A percentile compares a stretch with the other conserved stretches of the same genome.
Evolutionary conservation across 1,140 invertebrate species (phyloP).

Genomic region (Periplaneta americana): DNA sequence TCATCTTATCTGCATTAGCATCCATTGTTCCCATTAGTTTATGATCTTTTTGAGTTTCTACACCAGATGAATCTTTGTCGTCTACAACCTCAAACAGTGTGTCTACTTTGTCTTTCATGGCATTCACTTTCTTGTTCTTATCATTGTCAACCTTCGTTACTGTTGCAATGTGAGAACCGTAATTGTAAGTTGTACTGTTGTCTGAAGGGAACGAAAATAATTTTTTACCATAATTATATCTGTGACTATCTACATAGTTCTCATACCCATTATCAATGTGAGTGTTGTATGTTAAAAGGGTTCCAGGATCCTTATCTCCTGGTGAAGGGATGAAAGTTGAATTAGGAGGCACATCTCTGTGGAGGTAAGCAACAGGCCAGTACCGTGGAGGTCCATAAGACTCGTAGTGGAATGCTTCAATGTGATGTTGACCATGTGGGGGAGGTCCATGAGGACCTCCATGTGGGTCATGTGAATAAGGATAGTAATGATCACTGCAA

Average conservation of each 20-base stretch:
- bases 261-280: not conserved
- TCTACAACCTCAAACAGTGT: not conserved
- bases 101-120: not conserved
- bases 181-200: too few relatives aligned
- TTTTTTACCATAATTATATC: not conserved
- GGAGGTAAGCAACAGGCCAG: slow-evolving; percentile 62
- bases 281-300: not conserved
- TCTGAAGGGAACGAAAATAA: not conserved
- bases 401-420: not conserved
- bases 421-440: not conserved
- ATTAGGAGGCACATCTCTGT: slow-evolving; percentile 54
- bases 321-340: slow-evolving; percentile 24
- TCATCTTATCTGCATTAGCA: not conserved
- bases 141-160: not conserved
- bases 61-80: not conserved
- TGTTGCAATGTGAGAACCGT: not conserved
- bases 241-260: not conserved
- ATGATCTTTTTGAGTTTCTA: not conserved
- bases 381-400: slow-evolving; percentile 25
- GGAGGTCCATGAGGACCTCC: not conserved
- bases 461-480: slow-evolving; percentile 33
- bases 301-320: not conserved
- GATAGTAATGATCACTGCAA: slow-evolving; percentile 73
- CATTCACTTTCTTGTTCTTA: not conserved
- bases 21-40: not conserved